These are phyloP conservation scores for Nematopogon swammerdamellus DNA, from an alignment of 2,888 invertebrate genomes.

Conservation along the genomic window DNA sequence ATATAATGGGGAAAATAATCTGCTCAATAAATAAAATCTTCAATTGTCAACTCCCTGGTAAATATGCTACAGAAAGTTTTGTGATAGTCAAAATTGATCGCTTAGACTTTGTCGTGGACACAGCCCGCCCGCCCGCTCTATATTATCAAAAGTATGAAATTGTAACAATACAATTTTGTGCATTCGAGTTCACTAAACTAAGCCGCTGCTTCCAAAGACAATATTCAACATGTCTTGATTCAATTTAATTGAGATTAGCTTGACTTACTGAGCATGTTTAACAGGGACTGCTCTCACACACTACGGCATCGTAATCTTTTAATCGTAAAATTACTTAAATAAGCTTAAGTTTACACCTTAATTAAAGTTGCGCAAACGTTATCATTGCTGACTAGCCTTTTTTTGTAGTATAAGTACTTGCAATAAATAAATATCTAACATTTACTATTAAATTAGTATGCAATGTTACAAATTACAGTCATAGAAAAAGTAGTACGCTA, in stretches of 20 bases:
- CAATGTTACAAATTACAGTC: neutral
- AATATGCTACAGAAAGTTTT: no score
- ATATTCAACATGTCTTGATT: no score
- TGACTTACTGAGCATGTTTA: no score
- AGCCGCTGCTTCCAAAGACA: no score
- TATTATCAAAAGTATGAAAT: no score
- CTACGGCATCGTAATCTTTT: neutral
- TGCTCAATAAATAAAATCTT: neutral
- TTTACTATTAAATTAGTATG: conserved; percentile 18
- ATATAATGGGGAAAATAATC: no score
- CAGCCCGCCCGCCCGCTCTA: no score
- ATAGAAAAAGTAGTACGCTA: neutral
- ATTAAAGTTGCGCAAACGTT: conserved; percentile 54
- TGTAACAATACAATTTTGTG: no score
- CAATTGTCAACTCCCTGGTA: neutral
- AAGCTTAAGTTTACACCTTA: conserved; percentile 32
- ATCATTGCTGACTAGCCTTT: conserved; percentile 52
- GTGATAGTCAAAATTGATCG: no score
- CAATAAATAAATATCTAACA: conserved; percentile 47
- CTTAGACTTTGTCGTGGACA: no score
- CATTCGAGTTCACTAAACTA: no score
- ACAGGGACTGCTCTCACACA: neutral
- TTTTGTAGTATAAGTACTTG: conserved; percentile 56
- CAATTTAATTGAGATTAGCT: no score
- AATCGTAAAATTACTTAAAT: conserved; percentile 12